Base-by-base conservation (phyloP, 2,888 invertebrate species). In the Isoperla grammatica region DNA sequence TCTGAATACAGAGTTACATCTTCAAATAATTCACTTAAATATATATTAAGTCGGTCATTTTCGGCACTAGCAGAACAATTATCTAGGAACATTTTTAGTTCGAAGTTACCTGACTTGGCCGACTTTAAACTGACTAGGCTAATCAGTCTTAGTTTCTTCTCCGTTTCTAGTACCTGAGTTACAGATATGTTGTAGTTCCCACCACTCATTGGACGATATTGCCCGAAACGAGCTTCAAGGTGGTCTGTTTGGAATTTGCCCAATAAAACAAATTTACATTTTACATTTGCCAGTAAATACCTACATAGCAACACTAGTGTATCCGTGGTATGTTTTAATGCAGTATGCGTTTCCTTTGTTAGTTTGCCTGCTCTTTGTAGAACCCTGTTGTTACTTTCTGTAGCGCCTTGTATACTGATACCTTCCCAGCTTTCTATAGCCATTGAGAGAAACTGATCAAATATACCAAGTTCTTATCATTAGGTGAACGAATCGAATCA, bases 111-210 rank as follows among this genome's bases (percentile, higher is more conserved):
- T 11, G 15, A n/a, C n/a, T 4, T 5, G 19, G 45, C 45, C 4
- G 45, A 45, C 19, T 45, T 45, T 19, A 45, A 11, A 6, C 4
- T 17, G 5, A 9, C 9, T 8, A 45, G 19, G 11, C 17, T 17
- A 3, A 45, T 5, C 2, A 45, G 46, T 39, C 20, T 60, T 3
- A 64, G 40, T 62, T 63, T 19, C n/a, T 53, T 54, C 53, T 62
- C 63, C 37, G 63, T 60, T 50, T 65, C 62, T 8, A 29, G 8
- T 8, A 29, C 29, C 8, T 29, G 29, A 8, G 4, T 29, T 29
- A 29, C 29, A 4, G 29, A 29, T 6, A 29, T 29, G 5, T 29
- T 4, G 29, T 29, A 29, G 8, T 29, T 29, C 5, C 29, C 29
- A 29, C 29, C 29, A 8, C 29, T 29, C 29, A 29, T 29, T 8